Evolutionary conservation across 2,888 invertebrate species (phyloP).

Genomic region (Acanthosoma haemorrhoidale): DNA sequence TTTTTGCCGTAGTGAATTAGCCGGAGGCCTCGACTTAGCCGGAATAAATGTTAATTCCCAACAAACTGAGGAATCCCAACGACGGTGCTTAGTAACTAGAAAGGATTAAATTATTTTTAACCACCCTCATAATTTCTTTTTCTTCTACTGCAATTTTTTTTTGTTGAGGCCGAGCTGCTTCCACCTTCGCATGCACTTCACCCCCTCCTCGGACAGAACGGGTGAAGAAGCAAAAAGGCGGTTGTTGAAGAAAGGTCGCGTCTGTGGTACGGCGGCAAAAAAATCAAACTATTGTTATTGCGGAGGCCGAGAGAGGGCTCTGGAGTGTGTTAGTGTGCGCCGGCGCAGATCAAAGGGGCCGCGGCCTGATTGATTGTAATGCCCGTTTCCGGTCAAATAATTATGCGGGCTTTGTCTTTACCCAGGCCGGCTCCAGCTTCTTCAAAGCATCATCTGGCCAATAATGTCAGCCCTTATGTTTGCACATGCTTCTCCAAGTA

Average conservation of each 20-base stretch:
- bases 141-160: neutral
- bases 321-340: neutral
- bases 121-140: neutral
- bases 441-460: neutral
- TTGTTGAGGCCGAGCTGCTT: neutral
- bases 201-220: too few relatives aligned
- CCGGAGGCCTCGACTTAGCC: neutral
- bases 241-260: constrained; percentile 7
- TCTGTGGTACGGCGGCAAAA: neutral
- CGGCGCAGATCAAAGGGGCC: neutral
- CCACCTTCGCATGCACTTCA: too few relatives aligned
- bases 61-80: neutral
- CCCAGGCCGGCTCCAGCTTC: neutral
- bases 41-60: neutral
- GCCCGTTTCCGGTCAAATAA: constrained; percentile 4
- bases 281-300: neutral
- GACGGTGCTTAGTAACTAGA: neutral
- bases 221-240: neutral
- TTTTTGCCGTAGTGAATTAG: neutral
- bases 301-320: neutral
- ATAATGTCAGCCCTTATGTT: constrained; percentile 4
- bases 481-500: neutral
- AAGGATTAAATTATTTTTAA: constrained; percentile 3
- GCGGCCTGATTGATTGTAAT: constrained; percentile 6
- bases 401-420: neutral